Evolutionary conservation across 2,113 vertebrate genomes (phyloP), one percentile per base, ranked within the genome.

Genomic region (Barbus barbus): DNA sequence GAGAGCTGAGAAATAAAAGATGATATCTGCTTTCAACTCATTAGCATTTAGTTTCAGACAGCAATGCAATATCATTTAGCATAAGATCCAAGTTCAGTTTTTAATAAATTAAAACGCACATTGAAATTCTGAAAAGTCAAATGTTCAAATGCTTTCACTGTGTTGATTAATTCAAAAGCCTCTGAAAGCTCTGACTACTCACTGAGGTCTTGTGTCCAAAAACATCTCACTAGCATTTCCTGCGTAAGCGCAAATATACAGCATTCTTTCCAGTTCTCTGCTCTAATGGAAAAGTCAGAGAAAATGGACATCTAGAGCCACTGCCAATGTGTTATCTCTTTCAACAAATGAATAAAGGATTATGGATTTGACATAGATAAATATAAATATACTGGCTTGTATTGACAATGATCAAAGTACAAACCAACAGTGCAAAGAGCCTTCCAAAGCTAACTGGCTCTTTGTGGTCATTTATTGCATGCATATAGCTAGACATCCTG

Each of bases 401-500:
- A 9, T 44, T 44, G 8, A 51, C 18, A 8, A 38, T 12, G 41
- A 65, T 80, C 38, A 28, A 80, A 81, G 26, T 36, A 33, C n/a
- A 33, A 61, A 69, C 26, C 16, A 31, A 81, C 4, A 67, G 61
- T 81, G 78, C 60, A 81, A 81, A 81, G 28, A 81, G 61, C 78
- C 22, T 81, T 81, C 26, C 28, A 31, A 67, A 81, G 26, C 69
- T 14, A n/a, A 65, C 14, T 14, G 24, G 24, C 63, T n/a, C 20
- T 81, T 51, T 69, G 63, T 81, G 78, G 61, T 81, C 44, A 81
- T 69, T 81, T 33, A 46, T n/a, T n/a, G n/a, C n/a, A n/a, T 69
- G 44, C 44, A 67, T 67, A 48, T 13, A 31, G 44, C 61, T 13
- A 51, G 26, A 69, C 26, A 67, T 69, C 60, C 36, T 31, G 61